phyloP scores from a whole-genome alignment of 2,113 vertebrate species.

The Platycercus adscitus region DNA sequence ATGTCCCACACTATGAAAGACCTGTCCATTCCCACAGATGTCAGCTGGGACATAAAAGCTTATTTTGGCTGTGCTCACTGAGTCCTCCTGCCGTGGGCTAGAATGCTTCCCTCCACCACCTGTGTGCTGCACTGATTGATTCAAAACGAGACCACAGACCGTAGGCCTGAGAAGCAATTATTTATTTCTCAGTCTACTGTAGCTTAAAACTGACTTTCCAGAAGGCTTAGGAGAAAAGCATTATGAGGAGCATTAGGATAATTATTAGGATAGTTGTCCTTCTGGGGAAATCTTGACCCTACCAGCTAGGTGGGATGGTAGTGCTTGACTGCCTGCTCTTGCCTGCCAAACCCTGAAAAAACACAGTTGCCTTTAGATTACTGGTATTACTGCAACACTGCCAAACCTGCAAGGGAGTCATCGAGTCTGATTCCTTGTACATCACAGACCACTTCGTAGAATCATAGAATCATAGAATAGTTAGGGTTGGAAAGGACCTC shows the following conservation, averaged over 20 bases:
- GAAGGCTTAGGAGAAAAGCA: background rate
- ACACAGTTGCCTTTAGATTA: background rate
- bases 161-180: background rate
- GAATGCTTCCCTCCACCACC: background rate
- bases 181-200: background rate
- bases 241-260: background rate
- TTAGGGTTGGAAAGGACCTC: too few species aligned
- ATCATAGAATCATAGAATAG: too few species aligned
- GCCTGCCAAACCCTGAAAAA: background rate
- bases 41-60: constrained; percentile 31
- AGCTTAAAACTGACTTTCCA: background rate
- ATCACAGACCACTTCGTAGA: background rate
- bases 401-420: background rate
- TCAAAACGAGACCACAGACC: background rate
- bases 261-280: background rate
- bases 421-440: background rate
- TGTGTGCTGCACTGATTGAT: background rate
- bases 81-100: background rate
- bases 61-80: constrained; percentile 16
- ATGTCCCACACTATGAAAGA: background rate
- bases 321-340: background rate
- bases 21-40: constrained; percentile 30
- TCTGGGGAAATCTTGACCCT: background rate
- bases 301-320: background rate
- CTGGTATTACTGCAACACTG: background rate